Evolutionary conservation across 1,140 invertebrate genomes (phyloP).

Genomic region (Calycopis cecrops): DNA sequence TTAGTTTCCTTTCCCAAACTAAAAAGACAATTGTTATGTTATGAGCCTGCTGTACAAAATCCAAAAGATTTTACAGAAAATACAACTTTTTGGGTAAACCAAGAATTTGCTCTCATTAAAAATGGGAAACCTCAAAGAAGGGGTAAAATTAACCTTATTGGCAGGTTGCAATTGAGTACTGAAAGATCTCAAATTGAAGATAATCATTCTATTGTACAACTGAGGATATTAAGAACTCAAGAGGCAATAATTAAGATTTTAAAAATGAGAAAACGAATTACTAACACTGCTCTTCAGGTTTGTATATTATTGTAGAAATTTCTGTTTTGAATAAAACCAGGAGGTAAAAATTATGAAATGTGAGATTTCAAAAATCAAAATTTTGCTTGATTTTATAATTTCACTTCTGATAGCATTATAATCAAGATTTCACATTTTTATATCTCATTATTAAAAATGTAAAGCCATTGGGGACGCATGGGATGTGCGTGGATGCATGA

Average conservation of each 20-base stretch:
- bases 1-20: conserved; percentile 98
- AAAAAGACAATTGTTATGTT: conserved; percentile 92
- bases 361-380: too few species aligned
- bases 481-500: too few species aligned
- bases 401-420: too few species aligned
- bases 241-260: conserved; percentile 99
- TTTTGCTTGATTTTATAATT: too few species aligned
- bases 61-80: conserved; percentile 96
- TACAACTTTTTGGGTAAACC: conserved; percentile 97
- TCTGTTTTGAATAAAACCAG: neutral
- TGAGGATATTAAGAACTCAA: conserved; percentile 92
- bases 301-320: neutral
- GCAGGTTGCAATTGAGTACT: conserved; percentile 94
- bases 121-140: conserved; percentile 95
- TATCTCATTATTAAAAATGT: too few species aligned
- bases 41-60: conserved; percentile 85
- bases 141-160: conserved; percentile 96
- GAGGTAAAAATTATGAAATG: too few species aligned
- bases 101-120: conserved; percentile 94
- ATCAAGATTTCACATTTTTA: too few species aligned
- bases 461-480: too few species aligned
- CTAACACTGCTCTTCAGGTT: conserved; percentile 93
- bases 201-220: conserved; percentile 97
- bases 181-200: conserved; percentile 97
- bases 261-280: conserved; percentile 97